These are phyloP conservation scores for Etia nguti DNA, from an alignment of 2,113 vertebrate species.

Conservation along the genomic window DNA sequence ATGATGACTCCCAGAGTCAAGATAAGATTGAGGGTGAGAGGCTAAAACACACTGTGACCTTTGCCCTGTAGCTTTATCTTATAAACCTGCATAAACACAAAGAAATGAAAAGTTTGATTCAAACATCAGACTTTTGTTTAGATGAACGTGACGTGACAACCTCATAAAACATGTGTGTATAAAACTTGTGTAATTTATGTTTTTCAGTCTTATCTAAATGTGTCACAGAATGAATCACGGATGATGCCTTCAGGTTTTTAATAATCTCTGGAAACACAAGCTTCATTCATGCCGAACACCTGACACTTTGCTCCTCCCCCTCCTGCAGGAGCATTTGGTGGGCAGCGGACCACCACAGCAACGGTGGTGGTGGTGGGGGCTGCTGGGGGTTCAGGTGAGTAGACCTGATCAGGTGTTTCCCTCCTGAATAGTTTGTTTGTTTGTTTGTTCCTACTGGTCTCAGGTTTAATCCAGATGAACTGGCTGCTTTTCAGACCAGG, in stretches of 20 bases:
- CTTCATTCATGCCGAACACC: slow-evolving; percentile 4
- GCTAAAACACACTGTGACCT: slow-evolving; percentile 40
- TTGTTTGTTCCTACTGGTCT: slow-evolving; percentile 10
- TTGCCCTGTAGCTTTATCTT: background rate
- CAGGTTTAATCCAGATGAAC: slow-evolving; percentile 36
- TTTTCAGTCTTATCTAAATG: background rate
- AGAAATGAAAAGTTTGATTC: background rate
- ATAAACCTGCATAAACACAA: slow-evolving; percentile 47
- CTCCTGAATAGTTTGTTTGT: background rate
- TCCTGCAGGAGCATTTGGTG: slow-evolving; percentile 39
- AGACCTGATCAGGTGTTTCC: background rate
- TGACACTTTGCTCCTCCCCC: background rate
- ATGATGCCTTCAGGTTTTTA: background rate
- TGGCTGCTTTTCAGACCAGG: background rate
- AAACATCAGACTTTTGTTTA: background rate
- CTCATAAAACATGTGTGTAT: background rate
- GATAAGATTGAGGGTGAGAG: slow-evolving; percentile 74
- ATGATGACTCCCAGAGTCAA: slow-evolving; percentile 77
- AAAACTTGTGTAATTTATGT: background rate
- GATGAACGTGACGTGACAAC: background rate
- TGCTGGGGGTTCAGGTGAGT: slow-evolving; percentile 60
- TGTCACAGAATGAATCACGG: background rate
- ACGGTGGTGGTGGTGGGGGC: background rate
- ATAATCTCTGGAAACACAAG: slow-evolving; percentile 17
- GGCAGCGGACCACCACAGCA: slow-evolving; percentile 39